phyloP scores from a whole-genome alignment of 2,113 vertebrate genomes.

The Dendropsophus ebraccatus region DNA sequence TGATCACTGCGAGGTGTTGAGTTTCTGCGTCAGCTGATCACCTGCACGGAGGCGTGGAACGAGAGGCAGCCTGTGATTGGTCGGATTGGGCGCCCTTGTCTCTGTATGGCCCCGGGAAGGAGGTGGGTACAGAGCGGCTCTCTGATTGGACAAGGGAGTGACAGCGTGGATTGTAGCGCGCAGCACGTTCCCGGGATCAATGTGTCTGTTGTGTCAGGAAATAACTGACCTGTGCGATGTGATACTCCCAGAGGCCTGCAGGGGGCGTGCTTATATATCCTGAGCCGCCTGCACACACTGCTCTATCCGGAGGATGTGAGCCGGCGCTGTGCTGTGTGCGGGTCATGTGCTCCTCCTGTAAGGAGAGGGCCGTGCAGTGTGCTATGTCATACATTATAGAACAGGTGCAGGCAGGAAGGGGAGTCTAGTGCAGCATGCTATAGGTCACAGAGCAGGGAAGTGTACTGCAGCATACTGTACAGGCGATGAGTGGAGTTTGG shows the following conservation, averaged over 20 bases:
- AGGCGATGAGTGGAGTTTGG: background rate
- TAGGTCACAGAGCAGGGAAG: background rate
- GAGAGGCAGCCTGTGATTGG: background rate
- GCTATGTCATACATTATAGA: no score
- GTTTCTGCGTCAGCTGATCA: constrained; percentile 14
- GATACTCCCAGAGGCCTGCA: background rate
- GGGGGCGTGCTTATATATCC: background rate
- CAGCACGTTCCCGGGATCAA: background rate
- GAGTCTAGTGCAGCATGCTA: background rate
- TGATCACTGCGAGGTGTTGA: background rate
- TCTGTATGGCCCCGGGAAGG: background rate
- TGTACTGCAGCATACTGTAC: background rate
- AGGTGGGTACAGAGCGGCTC: background rate
- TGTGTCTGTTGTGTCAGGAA: background rate
- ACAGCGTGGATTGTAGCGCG: background rate
- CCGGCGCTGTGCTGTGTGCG: no score
- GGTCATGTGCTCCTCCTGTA: no score
- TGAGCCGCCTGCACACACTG: no score
- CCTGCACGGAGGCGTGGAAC: constrained; percentile 27
- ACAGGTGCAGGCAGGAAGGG: no score
- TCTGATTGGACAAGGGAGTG: constrained; percentile 22
- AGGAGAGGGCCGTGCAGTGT: no score
- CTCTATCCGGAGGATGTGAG: no score
- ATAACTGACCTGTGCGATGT: background rate
- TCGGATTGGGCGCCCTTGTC: background rate